These are phyloP conservation scores for Ctenosaura bakeri DNA, from an alignment of 2,797 vertebrate genomes.

Conservation along the genomic window DNA sequence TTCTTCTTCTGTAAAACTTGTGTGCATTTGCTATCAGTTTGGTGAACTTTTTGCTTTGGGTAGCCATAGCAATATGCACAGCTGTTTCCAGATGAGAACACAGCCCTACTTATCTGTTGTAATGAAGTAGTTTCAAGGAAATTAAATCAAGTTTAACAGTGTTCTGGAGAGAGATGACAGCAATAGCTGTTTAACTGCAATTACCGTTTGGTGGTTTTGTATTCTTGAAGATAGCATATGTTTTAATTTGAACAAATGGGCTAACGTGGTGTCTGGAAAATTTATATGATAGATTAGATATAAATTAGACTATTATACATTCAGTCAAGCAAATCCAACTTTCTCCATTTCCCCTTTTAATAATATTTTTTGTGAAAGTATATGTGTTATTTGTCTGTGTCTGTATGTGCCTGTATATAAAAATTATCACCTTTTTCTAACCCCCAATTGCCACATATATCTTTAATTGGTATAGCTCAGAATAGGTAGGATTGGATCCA, in stretches of 20 bases:
- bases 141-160: constrained; percentile 44
- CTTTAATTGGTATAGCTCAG: neutral
- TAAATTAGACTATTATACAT: neutral
- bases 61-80: constrained; percentile 50
- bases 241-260: constrained; percentile 48
- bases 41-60: constrained; percentile 14
- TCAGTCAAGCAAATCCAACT: neutral
- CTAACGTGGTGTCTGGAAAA: constrained; percentile 31
- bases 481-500: neutral
- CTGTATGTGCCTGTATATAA: neutral
- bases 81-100: constrained; percentile 51
- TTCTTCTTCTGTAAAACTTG: constrained; percentile 44
- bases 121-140: constrained; percentile 31
- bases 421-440: neutral
- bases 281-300: neutral
- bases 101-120: constrained; percentile 21
- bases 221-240: constrained; percentile 28
- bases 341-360: too few relatives aligned
- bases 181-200: constrained; percentile 33
- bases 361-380: neutral
- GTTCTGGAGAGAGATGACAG: constrained; percentile 29
- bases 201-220: constrained; percentile 42
- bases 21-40: constrained; percentile 32
- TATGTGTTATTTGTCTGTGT: neutral
- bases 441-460: neutral